Conservation (phyloP, 2,888 invertebrate genomes). For the Zelleria hepariella region DNA sequence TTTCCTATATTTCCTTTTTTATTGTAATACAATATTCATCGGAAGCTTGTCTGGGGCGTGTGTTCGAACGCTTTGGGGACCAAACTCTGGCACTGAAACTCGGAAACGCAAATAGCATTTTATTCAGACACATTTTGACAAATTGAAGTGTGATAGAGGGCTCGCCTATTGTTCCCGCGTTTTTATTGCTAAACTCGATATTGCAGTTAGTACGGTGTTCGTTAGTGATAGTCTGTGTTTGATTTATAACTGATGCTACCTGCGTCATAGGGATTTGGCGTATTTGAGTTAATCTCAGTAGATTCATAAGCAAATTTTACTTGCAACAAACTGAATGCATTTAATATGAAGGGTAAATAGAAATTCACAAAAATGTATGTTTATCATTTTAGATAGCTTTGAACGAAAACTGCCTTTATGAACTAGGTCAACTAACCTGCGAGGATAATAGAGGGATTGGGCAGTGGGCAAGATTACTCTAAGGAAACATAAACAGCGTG, state of each 20-base stretch:
- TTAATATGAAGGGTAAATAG: too few relatives aligned
- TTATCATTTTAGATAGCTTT: too few relatives aligned
- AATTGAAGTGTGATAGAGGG: constrained; percentile 52
- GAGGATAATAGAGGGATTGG: too few relatives aligned
- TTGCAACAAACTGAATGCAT: too few relatives aligned
- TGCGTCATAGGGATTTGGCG: constrained; percentile 30
- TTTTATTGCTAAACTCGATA: constrained; percentile 54
- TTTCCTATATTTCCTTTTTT: constrained; percentile 15
- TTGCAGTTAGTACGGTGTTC: constrained; percentile 53
- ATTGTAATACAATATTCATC: constrained; percentile 40
- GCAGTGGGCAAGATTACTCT: too few relatives aligned
- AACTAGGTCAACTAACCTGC: too few relatives aligned
- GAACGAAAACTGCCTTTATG: too few relatives aligned
- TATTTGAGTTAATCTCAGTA: too few relatives aligned
- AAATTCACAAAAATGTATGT: too few relatives aligned
- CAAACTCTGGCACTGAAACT: constrained; percentile 7
- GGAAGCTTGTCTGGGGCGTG: constrained; percentile 12
- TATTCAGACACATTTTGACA: constrained; percentile 51
- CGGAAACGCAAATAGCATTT: constrained; percentile 28
- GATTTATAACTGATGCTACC: constrained; percentile 41
- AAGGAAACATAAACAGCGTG: too few relatives aligned
- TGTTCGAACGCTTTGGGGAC: neutral
- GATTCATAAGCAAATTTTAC: too few relatives aligned
- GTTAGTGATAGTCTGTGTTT: constrained; percentile 60
- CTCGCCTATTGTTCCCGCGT: constrained; percentile 41